These are phyloP conservation scores for Melanotaenia parkinsoni DNA, from an alignment of 2,797 vertebrate species.

Conservation along the genomic window DNA sequence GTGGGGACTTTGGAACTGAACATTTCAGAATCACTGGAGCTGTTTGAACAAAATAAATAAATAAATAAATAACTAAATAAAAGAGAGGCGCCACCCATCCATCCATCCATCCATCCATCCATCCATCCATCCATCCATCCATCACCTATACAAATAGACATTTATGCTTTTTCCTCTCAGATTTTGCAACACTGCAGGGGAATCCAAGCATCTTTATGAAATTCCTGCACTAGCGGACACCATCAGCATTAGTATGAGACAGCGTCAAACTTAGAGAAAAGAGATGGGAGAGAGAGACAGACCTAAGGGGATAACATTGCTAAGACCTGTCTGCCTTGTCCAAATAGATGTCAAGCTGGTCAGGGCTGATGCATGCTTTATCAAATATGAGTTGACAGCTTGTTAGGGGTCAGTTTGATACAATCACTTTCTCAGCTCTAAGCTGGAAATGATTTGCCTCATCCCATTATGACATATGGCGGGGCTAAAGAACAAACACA, in stretches of 20 bases:
- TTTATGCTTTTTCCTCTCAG: neutral
- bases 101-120: neutral
- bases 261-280: conserved; percentile 27
- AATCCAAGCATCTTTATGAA: conserved; percentile 12
- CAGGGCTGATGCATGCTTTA: conserved; percentile 73
- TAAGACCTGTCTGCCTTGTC: conserved; percentile 62
- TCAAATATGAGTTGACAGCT: conserved; percentile 80
- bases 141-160: neutral
- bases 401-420: conserved; percentile 81
- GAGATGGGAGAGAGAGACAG: neutral
- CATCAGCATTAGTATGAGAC: conserved; percentile 10
- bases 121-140: neutral
- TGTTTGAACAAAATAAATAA: conserved; percentile 19
- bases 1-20: conserved; percentile 54
- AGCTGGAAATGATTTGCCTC: conserved; percentile 74
- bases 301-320: conserved; percentile 8
- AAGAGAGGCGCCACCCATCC: neutral
- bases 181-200: neutral
- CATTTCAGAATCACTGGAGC: conserved; percentile 16
- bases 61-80: too few species aligned
- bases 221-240: conserved; percentile 12
- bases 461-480: conserved; percentile 64
- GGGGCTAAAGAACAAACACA: conserved; percentile 46
- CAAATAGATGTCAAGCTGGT: conserved; percentile 53
- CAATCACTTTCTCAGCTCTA: conserved; percentile 66